Evolutionary conservation across 2,888 invertebrate species (phyloP), one percentile per base, ranked within the genome.

Genomic region (Bhutanitis thaidina): DNA sequence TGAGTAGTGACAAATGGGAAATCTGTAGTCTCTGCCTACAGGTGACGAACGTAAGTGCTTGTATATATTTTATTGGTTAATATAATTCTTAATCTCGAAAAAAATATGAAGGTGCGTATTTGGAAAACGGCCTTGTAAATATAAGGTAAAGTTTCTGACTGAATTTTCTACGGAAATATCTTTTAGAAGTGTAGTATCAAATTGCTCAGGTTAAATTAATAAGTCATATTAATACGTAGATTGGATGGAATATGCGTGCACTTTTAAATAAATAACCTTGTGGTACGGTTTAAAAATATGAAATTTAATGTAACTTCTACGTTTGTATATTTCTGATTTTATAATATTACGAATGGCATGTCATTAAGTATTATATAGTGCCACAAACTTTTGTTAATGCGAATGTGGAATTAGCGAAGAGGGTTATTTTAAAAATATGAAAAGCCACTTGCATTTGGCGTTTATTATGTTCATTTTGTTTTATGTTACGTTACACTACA

Each of bases 171-270:
- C 32, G 27, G 5, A 15, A 29, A 43, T 40, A 20, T 43, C 30
- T 43, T 41, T 32, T 46, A 46, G 32, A 38, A 3, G 35, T 34
- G 5, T 39, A 50, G 16, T 3, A 7, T 13, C 9, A 3, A 46
- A 20, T 52, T 52, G 51, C 51, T 52, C 51, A 46, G 13, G 32
- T 25, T 41, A 45, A 40, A 13, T 34, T 44, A 34, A 27, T 47
- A 48, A 41, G 40, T 47, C 30, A 32, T 32, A 32, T 7, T n/a
- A 12, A 34, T 34, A 12, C 1, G 32, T 20, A 2, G 13, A 16
- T 15, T 27, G 13, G 14, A n/a, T 39, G 10, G 10, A 40, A 14
- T 39, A 46, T 3, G 9, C 12, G n/a, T 10, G 25, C 3, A 1
- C 12, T 8, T 35, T 35, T 4, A 4, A 10, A n/a, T 10, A 9